Base-by-base conservation (phyloP, 1,140 invertebrate species). In the Plectrocnemia conspersa region DNA sequence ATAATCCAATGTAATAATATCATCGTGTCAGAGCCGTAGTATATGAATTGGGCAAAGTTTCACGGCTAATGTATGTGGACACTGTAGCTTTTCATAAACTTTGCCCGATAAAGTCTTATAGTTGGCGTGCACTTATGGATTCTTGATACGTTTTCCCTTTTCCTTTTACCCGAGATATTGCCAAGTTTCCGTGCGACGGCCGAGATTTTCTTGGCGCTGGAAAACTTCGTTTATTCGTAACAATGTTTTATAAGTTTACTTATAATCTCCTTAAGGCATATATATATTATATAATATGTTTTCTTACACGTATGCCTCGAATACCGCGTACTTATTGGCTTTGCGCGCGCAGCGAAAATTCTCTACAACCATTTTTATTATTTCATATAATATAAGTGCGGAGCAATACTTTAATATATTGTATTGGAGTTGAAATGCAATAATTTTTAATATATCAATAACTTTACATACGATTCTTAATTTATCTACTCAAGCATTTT, bases 41-140 rank as follows among this genome's bases (percentile, higher is more conserved):
- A 46, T 24, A 48, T 48, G 16, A 21, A 10, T 18, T 32, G 11
- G 6, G n/a, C n/a, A 19, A 35, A 48, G 22, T 54, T 45, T 36
- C 40, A 16, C 23, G 25, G 24, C 52, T 53, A 53, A 54, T 46
- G 42, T 46, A 46, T 45, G 52, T 54, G 52, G 52, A 54, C 52
- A 54, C 38, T 45, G 52, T 45, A 54, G 46, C 52, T 54, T 54
- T 52, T 54, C 25, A 46, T 54, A 46, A 54, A 54, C 42, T 54
- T 54, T 54, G 27, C 27, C 38, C 52, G 42, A 54, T 54, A 44
- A 46, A 36, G 52, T 54, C 38, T 42, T 53, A 41, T 40, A 50
- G 48, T 50, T 50, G 15, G 50, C 13, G 47, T 36, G 50, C 50
- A 52, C 50, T 52, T 52, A 52, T 33, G 50, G 50, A 52, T 52